Base-by-base conservation (phyloP, 2,113 vertebrate genomes). In the Trochalopteron elliotii region DNA sequence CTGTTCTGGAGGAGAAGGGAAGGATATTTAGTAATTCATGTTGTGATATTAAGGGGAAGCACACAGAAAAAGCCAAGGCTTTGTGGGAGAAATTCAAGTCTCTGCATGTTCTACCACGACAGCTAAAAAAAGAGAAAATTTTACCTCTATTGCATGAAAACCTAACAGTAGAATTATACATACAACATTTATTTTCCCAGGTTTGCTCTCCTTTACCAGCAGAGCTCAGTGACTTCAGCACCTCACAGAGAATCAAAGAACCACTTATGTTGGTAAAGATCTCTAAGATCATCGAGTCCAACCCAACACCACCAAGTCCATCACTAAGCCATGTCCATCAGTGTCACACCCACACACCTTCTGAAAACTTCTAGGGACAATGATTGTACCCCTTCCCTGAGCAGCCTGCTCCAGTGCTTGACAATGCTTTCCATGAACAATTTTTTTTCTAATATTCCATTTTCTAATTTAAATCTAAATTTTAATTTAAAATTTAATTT, bases 61-160 rank as follows among this genome's bases (percentile, higher is more conserved):
- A 76, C 7, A 12, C 4, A 47, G 44, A 79, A 55, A 78, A 91
- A 87, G 11, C 2, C 23, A 71, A 59, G 8, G 11, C 1, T 69
- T 44, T 60, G 15, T 61, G 72, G 53, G 40, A 65, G 78, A 78
- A 20, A 28, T n/a, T 47, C 3, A 37, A n/a, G 9, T 47, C 5
- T 75, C 7, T 67, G 3, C 11, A 33, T 75, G 21, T 69, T 72
- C 28, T 65, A 11, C 28, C 0, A 0, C 12, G 15, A 8, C 4
- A 69, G 28, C 7, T n/a, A 68, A 63, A 27, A 72, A 22, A 33
- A 47, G 47, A 52, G 23, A 21, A 12, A 67, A 30, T 3, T 5
- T 8, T 11, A 14, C 7, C 2, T 70, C 21, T 59, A 18, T 5
- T 47, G 18, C 25, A 30, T 7, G 28, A 40, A 91, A 61, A 52